These are phyloP conservation scores for Spodoptera picta DNA, from an alignment of 2,888 invertebrate species.

Conservation along the genomic window DNA sequence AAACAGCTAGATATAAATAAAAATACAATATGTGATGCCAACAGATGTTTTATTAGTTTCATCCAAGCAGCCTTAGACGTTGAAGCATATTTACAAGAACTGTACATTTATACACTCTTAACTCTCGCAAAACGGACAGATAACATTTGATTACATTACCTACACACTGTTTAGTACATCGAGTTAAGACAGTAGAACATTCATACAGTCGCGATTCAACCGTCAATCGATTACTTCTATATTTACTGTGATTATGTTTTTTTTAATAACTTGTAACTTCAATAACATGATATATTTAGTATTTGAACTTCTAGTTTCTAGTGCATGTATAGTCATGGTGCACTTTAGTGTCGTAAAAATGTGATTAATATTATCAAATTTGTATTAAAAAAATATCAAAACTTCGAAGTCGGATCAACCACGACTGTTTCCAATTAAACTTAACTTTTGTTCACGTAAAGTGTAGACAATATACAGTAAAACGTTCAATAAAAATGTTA, in stretches of 20 bases:
- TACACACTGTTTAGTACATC: constrained; percentile 20
- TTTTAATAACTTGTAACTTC: no score
- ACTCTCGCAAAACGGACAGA: constrained; percentile 13
- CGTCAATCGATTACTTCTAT: no score
- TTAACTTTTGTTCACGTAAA: constrained; percentile 7
- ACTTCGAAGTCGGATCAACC: no score
- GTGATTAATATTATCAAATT: no score
- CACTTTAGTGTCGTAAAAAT: no score
- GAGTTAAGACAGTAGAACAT: constrained; percentile 8
- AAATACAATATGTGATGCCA: constrained; percentile 41
- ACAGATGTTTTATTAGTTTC: constrained; percentile 52
- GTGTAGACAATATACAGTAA: neutral
- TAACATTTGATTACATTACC: constrained; percentile 15
- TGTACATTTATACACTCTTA: constrained; percentile 62
- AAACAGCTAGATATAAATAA: constrained; percentile 13
- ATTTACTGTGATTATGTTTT: no score
- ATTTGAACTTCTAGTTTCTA: no score
- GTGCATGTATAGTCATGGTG: no score
- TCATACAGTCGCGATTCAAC: no score
- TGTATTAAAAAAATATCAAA: no score
- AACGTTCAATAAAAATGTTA: neutral
- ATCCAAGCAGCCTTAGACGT: constrained; percentile 34
- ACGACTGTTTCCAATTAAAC: neutral
- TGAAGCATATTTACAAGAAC: constrained; percentile 57
- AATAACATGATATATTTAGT: no score